phyloP scores from a whole-genome alignment of 2,888 invertebrate species.

The Macroteleia sp. region DNA sequence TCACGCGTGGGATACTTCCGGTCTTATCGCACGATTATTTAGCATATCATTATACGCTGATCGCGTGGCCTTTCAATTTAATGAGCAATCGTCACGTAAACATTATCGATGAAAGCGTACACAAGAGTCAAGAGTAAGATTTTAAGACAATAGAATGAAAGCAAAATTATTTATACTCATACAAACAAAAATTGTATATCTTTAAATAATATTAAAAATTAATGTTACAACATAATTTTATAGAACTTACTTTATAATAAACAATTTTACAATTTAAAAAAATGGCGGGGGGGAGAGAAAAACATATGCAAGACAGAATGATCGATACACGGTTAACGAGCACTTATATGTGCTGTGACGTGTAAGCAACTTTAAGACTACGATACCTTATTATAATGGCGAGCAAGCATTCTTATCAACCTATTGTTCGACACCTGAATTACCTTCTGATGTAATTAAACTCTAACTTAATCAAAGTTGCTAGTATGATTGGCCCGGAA shows the following conservation, averaged over 20 bases:
- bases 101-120: too few species aligned
- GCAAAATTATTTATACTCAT: not conserved
- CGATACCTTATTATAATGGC: constrained; percentile 28
- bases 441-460: constrained; percentile 59
- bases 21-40: constrained; percentile 80
- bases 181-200: too few species aligned
- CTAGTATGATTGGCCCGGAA: constrained; percentile 51
- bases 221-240: too few species aligned
- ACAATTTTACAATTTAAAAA: too few species aligned
- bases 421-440: constrained; percentile 50
- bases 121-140: constrained; percentile 50
- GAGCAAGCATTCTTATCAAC: constrained; percentile 54
- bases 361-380: constrained; percentile 35
- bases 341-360: constrained; percentile 41
- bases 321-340: constrained; percentile 51
- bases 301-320: not conserved
- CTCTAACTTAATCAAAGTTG: constrained; percentile 42
- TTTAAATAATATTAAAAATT: too few species aligned
- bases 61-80: constrained; percentile 77
- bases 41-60: constrained; percentile 80
- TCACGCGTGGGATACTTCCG: constrained; percentile 73
- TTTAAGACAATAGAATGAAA: constrained; percentile 15
- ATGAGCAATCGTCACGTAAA: constrained; percentile 79
- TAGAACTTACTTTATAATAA: too few species aligned
- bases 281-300: too few species aligned